These are phyloP conservation scores for Luffia ferchaultella DNA, from an alignment of 2,888 invertebrate species.

Conservation along the genomic window DNA sequence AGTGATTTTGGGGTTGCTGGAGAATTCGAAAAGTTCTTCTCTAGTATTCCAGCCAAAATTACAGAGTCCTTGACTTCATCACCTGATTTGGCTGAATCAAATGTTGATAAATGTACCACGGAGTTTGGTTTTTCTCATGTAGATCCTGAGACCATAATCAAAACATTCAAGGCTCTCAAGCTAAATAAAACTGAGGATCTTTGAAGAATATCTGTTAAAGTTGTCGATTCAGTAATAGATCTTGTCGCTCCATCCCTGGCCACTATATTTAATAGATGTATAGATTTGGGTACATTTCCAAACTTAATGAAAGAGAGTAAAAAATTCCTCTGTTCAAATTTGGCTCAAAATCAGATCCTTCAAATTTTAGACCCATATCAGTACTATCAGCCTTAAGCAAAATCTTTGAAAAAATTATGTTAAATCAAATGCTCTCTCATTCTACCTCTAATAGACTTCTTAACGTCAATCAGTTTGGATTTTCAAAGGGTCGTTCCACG, in stretches of 20 bases:
- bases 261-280: slow-evolving; percentile 4
- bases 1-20: background rate
- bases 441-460: too few species aligned
- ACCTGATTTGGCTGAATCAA: background rate
- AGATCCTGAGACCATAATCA: background rate
- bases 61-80: background rate
- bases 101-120: background rate
- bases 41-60: background rate
- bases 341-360: slow-evolving; percentile 7
- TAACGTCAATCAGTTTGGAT: too few species aligned
- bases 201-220: background rate
- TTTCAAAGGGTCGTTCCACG: too few species aligned
- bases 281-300: slow-evolving; percentile 10
- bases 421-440: too few species aligned
- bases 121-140: background rate
- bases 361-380: slow-evolving; percentile 13
- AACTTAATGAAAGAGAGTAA: slow-evolving; percentile 12
- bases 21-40: background rate
- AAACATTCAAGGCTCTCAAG: background rate
- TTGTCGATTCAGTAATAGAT: background rate
- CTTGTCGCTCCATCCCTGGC: background rate
- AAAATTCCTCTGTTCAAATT: too few species aligned
- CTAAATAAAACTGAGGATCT: background rate
- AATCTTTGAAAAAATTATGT: too few species aligned
- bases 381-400: slow-evolving; percentile 10